These are phyloP conservation scores for Archips xylosteana DNA, from an alignment of 2,888 invertebrate genomes.

Conservation along the genomic window DNA sequence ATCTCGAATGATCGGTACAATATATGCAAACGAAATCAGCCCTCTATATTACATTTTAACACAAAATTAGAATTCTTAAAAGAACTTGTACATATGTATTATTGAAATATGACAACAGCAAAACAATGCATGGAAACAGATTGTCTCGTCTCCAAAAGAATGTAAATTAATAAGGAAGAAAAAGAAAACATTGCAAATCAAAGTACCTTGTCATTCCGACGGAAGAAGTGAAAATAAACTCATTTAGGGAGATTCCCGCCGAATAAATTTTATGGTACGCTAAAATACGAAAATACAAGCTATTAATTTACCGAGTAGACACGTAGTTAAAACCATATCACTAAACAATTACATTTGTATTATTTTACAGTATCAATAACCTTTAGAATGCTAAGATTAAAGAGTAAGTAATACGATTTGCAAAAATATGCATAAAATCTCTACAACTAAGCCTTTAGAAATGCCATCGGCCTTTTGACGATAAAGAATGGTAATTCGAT, in stretches of 20 bases:
- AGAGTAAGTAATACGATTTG: neutral
- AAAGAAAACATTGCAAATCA: slow-evolving; percentile 16
- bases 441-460: neutral
- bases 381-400: neutral
- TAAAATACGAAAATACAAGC: neutral
- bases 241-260: slow-evolving; percentile 18
- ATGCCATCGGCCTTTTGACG: neutral
- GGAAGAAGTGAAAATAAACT: slow-evolving; percentile 27
- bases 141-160: neutral
- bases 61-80: neutral
- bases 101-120: neutral
- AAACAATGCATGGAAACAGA: neutral
- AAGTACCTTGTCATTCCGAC: slow-evolving; percentile 17
- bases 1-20: neutral
- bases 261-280: slow-evolving; percentile 16
- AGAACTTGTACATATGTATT: neutral
- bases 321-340: neutral
- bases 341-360: too few species aligned
- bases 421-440: neutral
- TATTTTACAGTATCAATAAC: neutral
- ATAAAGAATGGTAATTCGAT: slow-evolving; percentile 7
- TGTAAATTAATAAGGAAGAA: slow-evolving; percentile 1
- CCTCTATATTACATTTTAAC: neutral
- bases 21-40: neutral
- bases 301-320: neutral